phyloP scores from a whole-genome alignment of 2,888 invertebrate genomes.

The Xestia sexstrigata region DNA sequence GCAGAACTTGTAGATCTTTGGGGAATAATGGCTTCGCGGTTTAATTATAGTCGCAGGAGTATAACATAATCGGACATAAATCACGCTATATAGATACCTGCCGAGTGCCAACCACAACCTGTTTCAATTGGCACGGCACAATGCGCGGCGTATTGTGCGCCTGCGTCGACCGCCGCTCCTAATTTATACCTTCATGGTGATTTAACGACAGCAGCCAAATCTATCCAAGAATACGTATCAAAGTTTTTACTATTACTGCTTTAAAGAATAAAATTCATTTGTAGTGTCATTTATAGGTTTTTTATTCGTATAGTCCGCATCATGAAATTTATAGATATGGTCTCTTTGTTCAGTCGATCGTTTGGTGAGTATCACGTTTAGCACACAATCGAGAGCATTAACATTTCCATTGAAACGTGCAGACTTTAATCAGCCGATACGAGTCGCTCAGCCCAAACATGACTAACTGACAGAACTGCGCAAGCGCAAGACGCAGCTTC shows the following conservation, averaged over 20 bases:
- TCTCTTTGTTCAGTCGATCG: constrained; percentile 82
- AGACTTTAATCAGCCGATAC: constrained; percentile 77
- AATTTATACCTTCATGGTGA: constrained; percentile 90
- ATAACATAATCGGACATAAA: constrained; percentile 89
- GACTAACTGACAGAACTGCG: constrained; percentile 63
- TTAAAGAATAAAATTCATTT: constrained; percentile 84
- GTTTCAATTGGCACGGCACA: constrained; percentile 89
- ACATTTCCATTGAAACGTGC: constrained; percentile 86
- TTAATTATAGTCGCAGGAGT: constrained; percentile 87
- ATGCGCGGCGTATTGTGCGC: constrained; percentile 82
- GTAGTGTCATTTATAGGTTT: constrained; percentile 80
- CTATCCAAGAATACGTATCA: constrained; percentile 79
- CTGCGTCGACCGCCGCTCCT: constrained; percentile 79
- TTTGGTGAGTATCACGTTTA: constrained; percentile 84
- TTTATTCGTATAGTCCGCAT: constrained; percentile 75
- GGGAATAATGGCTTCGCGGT: constrained; percentile 86
- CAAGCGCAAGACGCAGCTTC: constrained; percentile 55
- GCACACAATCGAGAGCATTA: constrained; percentile 87
- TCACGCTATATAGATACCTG: constrained; percentile 88
- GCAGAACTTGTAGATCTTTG: constrained; percentile 79
- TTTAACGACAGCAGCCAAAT: constrained; percentile 82
- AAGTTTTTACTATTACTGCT: constrained; percentile 79
- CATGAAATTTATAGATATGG: constrained; percentile 85
- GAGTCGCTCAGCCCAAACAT: constrained; percentile 75
- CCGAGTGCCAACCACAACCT: constrained; percentile 89